Evolutionary conservation across 1,140 invertebrate genomes (phyloP), one percentile per base, ranked within the genome.

Genomic region (Drosophila burlai): DNA sequence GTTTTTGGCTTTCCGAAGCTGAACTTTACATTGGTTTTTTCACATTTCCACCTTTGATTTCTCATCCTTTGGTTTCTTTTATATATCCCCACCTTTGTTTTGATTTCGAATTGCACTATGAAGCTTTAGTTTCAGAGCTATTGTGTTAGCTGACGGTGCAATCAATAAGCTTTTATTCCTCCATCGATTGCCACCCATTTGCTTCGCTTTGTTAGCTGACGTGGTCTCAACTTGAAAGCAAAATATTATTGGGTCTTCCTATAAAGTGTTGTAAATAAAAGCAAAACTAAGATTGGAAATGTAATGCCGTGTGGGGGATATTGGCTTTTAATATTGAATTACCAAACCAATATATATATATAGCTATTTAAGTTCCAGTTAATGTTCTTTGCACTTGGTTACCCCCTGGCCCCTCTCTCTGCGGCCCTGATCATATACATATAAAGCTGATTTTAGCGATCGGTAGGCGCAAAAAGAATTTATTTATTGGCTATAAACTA

Each of bases 41-140:
- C n/a, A 24, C 31, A 36, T 26, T 45, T 31, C 31, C n/a, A 42
- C 54, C 61, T 64, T 64, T 43, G 57, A 29, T 42, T 65, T 62
- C 55, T 43, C 57, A 61, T 38, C 40, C 38, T 34, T 43, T 36
- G 24, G 40, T 45, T 45, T 40, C 16, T 34, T 62, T 26, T 65
- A 11, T 62, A 11, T 62, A 26, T 4, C 29, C 10, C 15, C 16
- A 21, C 36, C 38, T 43, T 65, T 43, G 58, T 63, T 63, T 8
- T 61, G 42, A 15, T 62, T 31, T 45, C 8, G 10, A 62, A 65
- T 65, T 21, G 57, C 26, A 21, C 42, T 36, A 29, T 18, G 21
- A 34, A 34, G 62, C 38, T 65, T 34, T 65, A 31, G 62, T 45
- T 34, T 62, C 63, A 18, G 38, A 34, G 63, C 38, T 65, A 43